Evolutionary conservation across 2,113 vertebrate species (phyloP).

Genomic region (Microcebus murinus): DNA sequence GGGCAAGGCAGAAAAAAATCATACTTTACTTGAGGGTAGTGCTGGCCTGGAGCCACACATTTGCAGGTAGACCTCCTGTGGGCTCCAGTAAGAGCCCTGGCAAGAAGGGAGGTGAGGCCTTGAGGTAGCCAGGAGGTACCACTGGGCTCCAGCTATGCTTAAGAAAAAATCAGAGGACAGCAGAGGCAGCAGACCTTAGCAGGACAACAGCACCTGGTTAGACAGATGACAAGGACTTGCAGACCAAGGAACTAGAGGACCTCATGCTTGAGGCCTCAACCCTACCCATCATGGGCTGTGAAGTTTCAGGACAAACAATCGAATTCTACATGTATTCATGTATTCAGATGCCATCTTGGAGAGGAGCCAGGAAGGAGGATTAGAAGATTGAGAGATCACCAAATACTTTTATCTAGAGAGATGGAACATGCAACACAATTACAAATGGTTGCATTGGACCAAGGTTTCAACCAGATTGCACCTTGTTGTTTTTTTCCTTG

Average conservation of each 20-base stretch:
- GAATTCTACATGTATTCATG: not conserved
- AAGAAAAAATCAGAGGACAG: not conserved
- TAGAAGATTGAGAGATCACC: not conserved
- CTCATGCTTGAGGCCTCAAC: not conserved
- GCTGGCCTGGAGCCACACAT: not conserved
- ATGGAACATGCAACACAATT: not conserved
- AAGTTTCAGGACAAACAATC: not conserved
- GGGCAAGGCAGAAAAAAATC: not conserved
- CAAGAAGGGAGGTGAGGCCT: not conserved
- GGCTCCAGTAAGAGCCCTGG: not conserved
- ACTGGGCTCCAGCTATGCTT: not conserved
- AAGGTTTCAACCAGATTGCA: not conserved
- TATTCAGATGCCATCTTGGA: not conserved
- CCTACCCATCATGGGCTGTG: no score
- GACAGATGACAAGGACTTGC: not conserved
- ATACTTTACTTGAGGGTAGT: not conserved
- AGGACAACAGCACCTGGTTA: fast-evolving
- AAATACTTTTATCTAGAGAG: not conserved
- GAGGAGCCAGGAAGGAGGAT: not conserved
- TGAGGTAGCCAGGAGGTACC: not conserved
- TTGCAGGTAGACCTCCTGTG: not conserved
- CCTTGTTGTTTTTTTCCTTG: not conserved
- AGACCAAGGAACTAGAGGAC: not conserved
- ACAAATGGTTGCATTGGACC: not conserved
- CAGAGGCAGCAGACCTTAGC: not conserved